Evolutionary conservation across 2,888 invertebrate genomes (phyloP).

Genomic region (Pristionchus arcanus): DNA sequence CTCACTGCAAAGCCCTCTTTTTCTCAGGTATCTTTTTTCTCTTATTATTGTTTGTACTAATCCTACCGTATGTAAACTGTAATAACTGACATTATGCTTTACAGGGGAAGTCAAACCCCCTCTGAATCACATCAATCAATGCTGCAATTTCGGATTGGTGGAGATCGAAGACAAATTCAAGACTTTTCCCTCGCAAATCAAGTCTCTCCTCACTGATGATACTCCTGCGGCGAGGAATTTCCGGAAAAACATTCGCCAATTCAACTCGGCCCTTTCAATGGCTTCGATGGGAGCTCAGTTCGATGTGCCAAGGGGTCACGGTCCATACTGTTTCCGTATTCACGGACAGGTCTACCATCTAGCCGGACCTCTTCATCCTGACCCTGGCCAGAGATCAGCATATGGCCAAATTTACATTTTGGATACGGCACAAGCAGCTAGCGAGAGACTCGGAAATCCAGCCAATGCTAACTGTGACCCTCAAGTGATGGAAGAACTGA

Average conservation of each 20-base stretch:
- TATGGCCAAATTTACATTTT: conserved; percentile 58
- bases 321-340: conserved; percentile 58
- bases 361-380: conserved; percentile 55
- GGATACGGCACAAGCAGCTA: conserved; percentile 58
- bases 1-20: background rate
- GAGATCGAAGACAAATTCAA: background rate
- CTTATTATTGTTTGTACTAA: too few relatives aligned
- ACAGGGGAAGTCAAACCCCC: background rate
- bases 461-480: conserved; percentile 58
- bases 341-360: conserved; percentile 59
- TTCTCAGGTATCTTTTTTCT: too few relatives aligned
- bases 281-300: conserved; percentile 59
- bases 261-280: conserved; percentile 58
- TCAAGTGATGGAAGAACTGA: conserved; percentile 57
- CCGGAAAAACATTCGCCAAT: conserved; percentile 49
- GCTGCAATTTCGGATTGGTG: conserved; percentile 24
- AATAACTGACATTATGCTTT: too few relatives aligned
- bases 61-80: too few relatives aligned
- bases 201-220: background rate
- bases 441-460: conserved; percentile 38
- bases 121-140: background rate
- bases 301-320: conserved; percentile 56
- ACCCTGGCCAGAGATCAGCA: background rate
- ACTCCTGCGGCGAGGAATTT: background rate
- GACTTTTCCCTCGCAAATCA: background rate